Evolutionary conservation across 2,797 vertebrate species (phyloP), one percentile per base, ranked within the genome.

Genomic region (Anisognathus igniventris): DNA sequence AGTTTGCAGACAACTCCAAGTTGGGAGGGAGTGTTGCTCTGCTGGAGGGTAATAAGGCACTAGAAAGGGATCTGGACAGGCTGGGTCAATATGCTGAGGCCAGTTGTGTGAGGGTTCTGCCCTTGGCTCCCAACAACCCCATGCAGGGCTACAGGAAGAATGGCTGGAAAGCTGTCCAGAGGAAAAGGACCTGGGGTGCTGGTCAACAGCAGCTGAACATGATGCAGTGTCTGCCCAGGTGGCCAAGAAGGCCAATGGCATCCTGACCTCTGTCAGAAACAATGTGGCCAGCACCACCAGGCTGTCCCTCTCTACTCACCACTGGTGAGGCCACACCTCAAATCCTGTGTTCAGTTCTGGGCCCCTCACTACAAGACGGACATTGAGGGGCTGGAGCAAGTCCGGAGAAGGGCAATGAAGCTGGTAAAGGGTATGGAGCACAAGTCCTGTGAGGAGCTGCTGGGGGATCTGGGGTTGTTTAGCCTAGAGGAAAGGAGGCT

Each of bases 361-460:
- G 18, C 18, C 6, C 4, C 12, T 62, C 15, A 31, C 6, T 54
- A 6, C 22, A 70, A 8, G 16, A 39, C 39, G 10, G 35, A 42
- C 56, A 40, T 3, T 25, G 40, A 54, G 21, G 21, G 2, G 47
- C 33, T 31, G 9, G 25, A 31, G 2, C 0, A 0, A 5, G 60
- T 22, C 7, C 35, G 57, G 51, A 74, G 35, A 50, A 31, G 22
- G 18, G 22, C 37, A 50, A 0, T 14, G 8, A 21, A 73, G 14
- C 25, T 73, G 50, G 11, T 48, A 21, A 40, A 8, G 25, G 68
- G 7, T 57, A 25, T 48, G 44, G 35, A 50, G 48, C 7, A 31
- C 6, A 22, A 22, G 27, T 50, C 10, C 37, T 42, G 2, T 57
- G 31, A 42, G 35, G 0, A 39, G 39, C 10, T 40, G 20, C 58